Evolutionary conservation across 2,888 invertebrate species (phyloP).

Genomic region (Conomelus anceps): DNA sequence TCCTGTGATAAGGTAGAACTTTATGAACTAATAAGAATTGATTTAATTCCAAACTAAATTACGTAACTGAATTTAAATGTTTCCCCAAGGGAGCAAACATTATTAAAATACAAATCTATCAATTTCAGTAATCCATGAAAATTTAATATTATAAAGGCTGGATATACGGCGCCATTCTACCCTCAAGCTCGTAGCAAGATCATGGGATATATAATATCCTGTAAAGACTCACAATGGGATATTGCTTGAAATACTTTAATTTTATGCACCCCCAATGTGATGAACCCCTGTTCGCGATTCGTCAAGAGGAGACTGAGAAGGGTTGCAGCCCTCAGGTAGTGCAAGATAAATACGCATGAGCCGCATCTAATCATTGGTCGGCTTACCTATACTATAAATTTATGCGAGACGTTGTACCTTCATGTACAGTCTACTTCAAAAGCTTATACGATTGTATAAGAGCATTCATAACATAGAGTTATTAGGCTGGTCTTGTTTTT

Average conservation of each 20-base stretch:
- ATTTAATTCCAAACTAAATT: too few relatives aligned
- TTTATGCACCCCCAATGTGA: background rate
- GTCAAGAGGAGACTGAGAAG: background rate
- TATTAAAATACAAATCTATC: too few relatives aligned
- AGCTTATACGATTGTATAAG: background rate
- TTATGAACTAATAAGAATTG: too few relatives aligned
- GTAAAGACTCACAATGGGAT: background rate
- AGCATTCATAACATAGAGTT: too few relatives aligned
- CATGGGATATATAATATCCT: background rate
- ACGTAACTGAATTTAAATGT: too few relatives aligned
- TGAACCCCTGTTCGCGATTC: background rate
- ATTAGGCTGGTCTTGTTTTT: too few relatives aligned
- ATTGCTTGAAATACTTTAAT: background rate
- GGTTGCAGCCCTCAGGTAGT: background rate
- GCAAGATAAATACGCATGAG: background rate
- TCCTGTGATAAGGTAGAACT: too few relatives aligned
- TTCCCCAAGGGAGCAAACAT: too few relatives aligned
- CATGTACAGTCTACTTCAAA: background rate
- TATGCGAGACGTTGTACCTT: background rate
- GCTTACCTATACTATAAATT: background rate
- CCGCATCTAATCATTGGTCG: background rate
- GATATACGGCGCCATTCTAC: background rate
- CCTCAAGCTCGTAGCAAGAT: too few relatives aligned
- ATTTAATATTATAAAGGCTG: too few relatives aligned
- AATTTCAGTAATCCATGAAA: too few relatives aligned